Percentiles rank a stretch among this genome's conserved stretches.
These are phyloP conservation scores for Smutsia temminckii DNA, from an alignment of 2,797 vertebrate genomes.

Conservation along the genomic window DNA sequence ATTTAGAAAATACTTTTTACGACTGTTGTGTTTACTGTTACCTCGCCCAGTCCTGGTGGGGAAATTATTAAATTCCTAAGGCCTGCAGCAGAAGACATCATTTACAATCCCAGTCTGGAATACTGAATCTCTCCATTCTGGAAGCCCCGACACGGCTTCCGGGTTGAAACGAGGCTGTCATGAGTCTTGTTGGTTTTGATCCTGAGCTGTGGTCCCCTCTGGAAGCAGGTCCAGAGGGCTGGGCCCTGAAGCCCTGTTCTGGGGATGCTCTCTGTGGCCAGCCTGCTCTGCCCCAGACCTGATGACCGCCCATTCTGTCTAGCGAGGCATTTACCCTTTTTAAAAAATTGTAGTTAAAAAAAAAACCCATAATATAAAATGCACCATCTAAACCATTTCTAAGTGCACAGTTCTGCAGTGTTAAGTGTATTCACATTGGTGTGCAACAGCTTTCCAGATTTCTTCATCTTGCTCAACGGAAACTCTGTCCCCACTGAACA, in stretches of 20 bases:
- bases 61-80: background rate
- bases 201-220: background rate
- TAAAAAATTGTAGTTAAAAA: background rate
- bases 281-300: background rate
- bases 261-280: background rate
- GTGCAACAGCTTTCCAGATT: background rate
- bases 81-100: background rate
- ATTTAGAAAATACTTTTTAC: background rate
- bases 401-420: background rate
- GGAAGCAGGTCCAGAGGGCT: background rate
- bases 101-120: background rate
- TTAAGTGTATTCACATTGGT: rapidly evolving
- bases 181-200: background rate
- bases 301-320: background rate
- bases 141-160: rapidly evolving
- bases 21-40: background rate
- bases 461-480: background rate
- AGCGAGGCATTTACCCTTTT: background rate
- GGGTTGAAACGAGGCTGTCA: background rate
- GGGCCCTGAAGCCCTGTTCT: background rate
- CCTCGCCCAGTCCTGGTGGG: background rate
- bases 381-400: background rate
- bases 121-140: no score
- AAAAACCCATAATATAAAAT: background rate
- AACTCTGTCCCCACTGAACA: background rate